A percentile compares a stretch with the other conserved stretches of the same genome.
Conservation (phyloP, 1,140 invertebrate species). For the Camponotus pennsylvanicus region DNA sequence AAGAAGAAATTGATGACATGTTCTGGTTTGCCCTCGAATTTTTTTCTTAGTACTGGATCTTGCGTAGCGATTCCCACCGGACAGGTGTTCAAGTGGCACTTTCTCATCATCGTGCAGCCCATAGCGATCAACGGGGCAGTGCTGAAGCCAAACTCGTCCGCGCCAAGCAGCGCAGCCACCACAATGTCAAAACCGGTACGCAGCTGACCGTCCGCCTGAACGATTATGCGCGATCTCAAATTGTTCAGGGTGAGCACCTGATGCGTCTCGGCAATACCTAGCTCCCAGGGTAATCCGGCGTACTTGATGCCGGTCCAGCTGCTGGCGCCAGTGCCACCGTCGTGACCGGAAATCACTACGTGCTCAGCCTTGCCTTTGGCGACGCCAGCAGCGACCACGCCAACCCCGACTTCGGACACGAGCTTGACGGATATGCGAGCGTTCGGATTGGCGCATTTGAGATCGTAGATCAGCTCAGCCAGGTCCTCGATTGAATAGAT, state of each 20-base stretch:
- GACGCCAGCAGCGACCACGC: slow-evolving; percentile 98
- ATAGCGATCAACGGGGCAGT: slow-evolving; percentile 99
- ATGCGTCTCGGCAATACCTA: slow-evolving; percentile 99
- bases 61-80: slow-evolving; percentile 99
- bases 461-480: slow-evolving; percentile 99
- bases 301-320: slow-evolving; percentile 99
- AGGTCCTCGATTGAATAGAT: slow-evolving; percentile 99
- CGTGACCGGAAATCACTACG: slow-evolving; percentile 99
- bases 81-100: slow-evolving; percentile 99
- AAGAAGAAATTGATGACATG: slow-evolving; percentile 99
- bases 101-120: slow-evolving; percentile 99
- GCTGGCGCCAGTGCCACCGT: slow-evolving; percentile 99
- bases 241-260: slow-evolving; percentile 98
- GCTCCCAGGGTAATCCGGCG: slow-evolving; percentile 98
- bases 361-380: slow-evolving; percentile 99
- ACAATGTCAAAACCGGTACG: slow-evolving; percentile 98
- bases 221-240: slow-evolving; percentile 96
- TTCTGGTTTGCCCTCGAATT: slow-evolving; percentile 99
- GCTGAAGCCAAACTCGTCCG: slow-evolving; percentile 99
- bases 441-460: slow-evolving; percentile 98
- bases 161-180: slow-evolving; percentile 97
- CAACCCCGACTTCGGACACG: slow-evolving; percentile 99
- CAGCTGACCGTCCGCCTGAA: slow-evolving; percentile 98
- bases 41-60: slow-evolving; percentile 97
- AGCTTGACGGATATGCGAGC: slow-evolving; percentile 99